A percentile compares a stretch with the other conserved stretches of the same genome.
phyloP scores from a whole-genome alignment of 2,113 vertebrate genomes.

The Gymnarchus niloticus region DNA sequence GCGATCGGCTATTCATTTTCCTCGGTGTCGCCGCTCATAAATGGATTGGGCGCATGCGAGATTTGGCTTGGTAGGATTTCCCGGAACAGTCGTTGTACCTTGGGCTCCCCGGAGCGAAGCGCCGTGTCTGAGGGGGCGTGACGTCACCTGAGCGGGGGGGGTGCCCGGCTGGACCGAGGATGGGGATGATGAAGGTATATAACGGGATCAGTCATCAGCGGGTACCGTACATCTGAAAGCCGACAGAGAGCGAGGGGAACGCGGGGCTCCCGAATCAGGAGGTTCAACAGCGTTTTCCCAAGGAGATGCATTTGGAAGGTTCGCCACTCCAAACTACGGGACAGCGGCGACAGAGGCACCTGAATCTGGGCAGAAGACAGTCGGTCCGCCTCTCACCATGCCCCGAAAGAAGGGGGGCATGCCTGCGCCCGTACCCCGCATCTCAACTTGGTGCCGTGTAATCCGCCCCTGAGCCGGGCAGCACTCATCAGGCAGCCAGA shows the following conservation, averaged over 20 bases:
- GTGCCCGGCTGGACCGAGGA: not conserved
- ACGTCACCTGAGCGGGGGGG: not conserved
- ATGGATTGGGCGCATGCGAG: not conserved
- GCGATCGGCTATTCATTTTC: not conserved
- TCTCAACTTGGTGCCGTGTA: not conserved
- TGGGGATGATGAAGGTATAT: not conserved
- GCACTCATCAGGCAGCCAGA: not conserved
- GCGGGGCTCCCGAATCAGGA: not conserved
- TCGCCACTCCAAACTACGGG: not conserved
- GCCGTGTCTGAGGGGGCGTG: not conserved
- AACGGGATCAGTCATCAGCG: not conserved
- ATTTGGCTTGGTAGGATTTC: not conserved
- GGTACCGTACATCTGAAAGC: not conserved
- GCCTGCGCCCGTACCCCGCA: constrained; percentile 8
- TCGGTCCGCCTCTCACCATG: not conserved
- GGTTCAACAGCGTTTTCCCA: not conserved
- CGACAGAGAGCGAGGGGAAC: not conserved
- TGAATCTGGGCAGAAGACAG: too few species aligned
- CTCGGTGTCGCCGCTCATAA: not conserved
- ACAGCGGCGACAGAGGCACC: too few species aligned
- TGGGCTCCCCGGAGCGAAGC: not conserved
- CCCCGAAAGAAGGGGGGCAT: not conserved
- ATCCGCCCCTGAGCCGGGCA: not conserved
- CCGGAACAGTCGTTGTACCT: not conserved
- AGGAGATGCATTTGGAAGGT: not conserved